phyloP scores from a whole-genome alignment of 2,888 invertebrate genomes.

The Schrankia costaestrigalis region DNA sequence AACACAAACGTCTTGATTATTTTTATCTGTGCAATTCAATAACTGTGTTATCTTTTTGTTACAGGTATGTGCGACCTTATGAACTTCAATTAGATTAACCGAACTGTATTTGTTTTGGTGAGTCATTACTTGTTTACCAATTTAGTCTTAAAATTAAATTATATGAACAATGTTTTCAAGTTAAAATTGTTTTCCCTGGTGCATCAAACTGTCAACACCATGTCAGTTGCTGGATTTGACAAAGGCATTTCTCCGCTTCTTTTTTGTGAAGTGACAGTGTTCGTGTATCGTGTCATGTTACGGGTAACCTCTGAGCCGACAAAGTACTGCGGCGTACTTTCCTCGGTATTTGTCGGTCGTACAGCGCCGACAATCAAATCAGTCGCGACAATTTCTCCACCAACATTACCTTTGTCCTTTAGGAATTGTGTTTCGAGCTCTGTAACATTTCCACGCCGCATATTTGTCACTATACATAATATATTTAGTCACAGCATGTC shows the following conservation, averaged over 20 bases:
- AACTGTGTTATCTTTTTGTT: constrained; percentile 49
- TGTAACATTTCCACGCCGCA: constrained; percentile 8
- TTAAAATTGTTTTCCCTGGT: too few species aligned
- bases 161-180: too few species aligned
- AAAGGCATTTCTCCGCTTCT: too few species aligned
- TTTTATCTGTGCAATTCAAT: constrained; percentile 40
- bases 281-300: constrained; percentile 19
- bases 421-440: constrained; percentile 11
- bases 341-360: too few species aligned
- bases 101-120: constrained; percentile 8
- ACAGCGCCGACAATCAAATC: constrained; percentile 66
- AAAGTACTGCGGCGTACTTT: constrained; percentile 65
- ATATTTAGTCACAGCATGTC: constrained; percentile 28
- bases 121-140: too few species aligned
- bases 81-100: too few species aligned
- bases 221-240: too few species aligned
- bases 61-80: constrained; percentile 56
- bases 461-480: constrained; percentile 37
- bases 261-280: constrained; percentile 31
- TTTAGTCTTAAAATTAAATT: too few species aligned
- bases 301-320: constrained; percentile 42
- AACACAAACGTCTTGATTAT: too few species aligned
- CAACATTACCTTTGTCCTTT: constrained; percentile 44
- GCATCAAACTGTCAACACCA: neutral
- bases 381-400: constrained; percentile 59